phyloP scores from a whole-genome alignment of 2,888 invertebrate genomes.

The Zaprionus obscuricornis region DNA sequence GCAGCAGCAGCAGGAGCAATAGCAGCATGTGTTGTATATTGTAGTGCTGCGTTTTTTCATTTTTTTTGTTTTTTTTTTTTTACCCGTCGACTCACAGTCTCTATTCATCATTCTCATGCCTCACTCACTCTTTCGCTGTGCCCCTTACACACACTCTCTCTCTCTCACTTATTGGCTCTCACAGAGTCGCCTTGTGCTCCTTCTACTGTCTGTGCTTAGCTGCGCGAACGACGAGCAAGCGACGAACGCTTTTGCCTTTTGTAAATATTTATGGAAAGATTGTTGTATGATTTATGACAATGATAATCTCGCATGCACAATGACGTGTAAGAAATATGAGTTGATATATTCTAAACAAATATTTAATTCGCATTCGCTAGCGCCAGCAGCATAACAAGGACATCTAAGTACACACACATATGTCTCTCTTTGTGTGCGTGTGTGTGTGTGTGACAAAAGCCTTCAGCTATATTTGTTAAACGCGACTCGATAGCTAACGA shows the following conservation, averaged over 20 bases:
- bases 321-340: slow-evolving; percentile 74
- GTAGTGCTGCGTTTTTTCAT: no score
- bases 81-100: not conserved
- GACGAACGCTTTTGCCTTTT: slow-evolving; percentile 67
- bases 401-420: slow-evolving; percentile 3
- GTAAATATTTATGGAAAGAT: slow-evolving; percentile 75
- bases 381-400: slow-evolving; percentile 16
- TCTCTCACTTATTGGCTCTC: not conserved
- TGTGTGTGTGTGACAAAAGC: no score
- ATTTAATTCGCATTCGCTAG: slow-evolving; percentile 57
- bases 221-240: slow-evolving; percentile 39
- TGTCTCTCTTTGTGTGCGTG: no score
- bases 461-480: no score
- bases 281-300: slow-evolving; percentile 74
- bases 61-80: no score
- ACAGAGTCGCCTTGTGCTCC: no score
- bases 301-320: slow-evolving; percentile 73
- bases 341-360: slow-evolving; percentile 72
- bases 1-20: no score
- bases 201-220: slow-evolving; percentile 1
- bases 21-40: no score
- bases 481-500: no score
- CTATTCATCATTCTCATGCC: slow-evolving; percentile 26
- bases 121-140: not conserved
- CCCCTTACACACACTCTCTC: not conserved